These are phyloP conservation scores for Cynopterus brachyotis DNA, from an alignment of 2,113 vertebrate species.

Conservation along the genomic window DNA sequence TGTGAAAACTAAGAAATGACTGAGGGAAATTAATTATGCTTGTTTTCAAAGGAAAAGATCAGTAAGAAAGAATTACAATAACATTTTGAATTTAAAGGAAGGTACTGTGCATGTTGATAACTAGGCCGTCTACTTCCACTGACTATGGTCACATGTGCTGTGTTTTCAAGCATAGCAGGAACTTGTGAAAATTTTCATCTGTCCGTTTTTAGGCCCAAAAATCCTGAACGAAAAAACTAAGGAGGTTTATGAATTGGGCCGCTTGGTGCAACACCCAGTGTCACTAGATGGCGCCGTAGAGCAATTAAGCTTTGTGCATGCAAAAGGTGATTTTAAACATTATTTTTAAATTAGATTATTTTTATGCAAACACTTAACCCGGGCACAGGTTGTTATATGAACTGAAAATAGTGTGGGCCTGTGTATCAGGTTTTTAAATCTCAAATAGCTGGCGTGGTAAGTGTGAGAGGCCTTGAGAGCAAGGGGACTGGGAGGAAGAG, in stretches of 20 bases:
- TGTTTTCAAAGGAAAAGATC: neutral
- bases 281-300: conserved; percentile 77
- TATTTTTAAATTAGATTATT: conserved; percentile 52
- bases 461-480: neutral
- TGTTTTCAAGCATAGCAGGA: neutral
- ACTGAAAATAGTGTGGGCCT: neutral
- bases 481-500: neutral
- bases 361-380: neutral
- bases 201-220: neutral
- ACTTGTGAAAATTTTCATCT: neutral
- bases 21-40: neutral
- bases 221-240: neutral
- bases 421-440: neutral
- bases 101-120: neutral
- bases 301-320: conserved; percentile 60
- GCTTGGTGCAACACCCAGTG: neutral
- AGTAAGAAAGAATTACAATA: neutral
- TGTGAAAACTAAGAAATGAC: neutral
- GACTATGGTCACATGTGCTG: neutral
- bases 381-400: neutral
- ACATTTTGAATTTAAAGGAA: neutral
- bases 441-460: neutral
- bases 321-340: conserved; percentile 30
- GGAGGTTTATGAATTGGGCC: neutral
- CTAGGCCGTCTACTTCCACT: neutral